Percentiles rank a stretch among this genome's conserved stretches.
phyloP scores from a whole-genome alignment of 2,113 vertebrate genomes.

The Phoxinus phoxinus region DNA sequence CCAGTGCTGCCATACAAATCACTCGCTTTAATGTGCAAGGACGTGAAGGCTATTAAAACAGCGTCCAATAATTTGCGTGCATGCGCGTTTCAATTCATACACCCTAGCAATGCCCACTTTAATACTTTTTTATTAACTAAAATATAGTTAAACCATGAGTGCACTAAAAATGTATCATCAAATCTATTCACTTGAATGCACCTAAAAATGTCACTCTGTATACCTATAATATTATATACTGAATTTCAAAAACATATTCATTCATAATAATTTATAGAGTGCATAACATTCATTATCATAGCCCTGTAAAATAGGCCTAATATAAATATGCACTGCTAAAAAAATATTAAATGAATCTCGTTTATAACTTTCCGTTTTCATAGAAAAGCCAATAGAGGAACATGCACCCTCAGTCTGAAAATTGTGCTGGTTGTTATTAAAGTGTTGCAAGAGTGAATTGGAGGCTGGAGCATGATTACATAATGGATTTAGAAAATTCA shows the following conservation, averaged over 20 bases:
- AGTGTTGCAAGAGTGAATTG: slow-evolving; percentile 9
- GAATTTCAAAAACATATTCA: neutral
- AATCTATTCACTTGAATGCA: neutral
- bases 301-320: neutral
- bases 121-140: too few species aligned
- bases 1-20: neutral
- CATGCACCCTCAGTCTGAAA: neutral
- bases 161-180: neutral
- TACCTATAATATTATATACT: neutral
- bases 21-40: neutral
- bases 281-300: neutral
- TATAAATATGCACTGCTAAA: neutral
- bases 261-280: neutral
- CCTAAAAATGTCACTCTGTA: neutral
- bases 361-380: neutral
- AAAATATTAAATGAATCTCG: neutral
- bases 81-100: neutral
- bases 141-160: neutral
- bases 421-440: neutral
- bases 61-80: neutral
- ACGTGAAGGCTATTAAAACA: neutral
- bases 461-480: neutral
- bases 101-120: too few species aligned
- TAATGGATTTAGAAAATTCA: neutral
- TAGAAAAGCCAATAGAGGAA: neutral